Base-by-base conservation (phyloP, 2,888 invertebrate genomes). In the Erebia ligea region DNA sequence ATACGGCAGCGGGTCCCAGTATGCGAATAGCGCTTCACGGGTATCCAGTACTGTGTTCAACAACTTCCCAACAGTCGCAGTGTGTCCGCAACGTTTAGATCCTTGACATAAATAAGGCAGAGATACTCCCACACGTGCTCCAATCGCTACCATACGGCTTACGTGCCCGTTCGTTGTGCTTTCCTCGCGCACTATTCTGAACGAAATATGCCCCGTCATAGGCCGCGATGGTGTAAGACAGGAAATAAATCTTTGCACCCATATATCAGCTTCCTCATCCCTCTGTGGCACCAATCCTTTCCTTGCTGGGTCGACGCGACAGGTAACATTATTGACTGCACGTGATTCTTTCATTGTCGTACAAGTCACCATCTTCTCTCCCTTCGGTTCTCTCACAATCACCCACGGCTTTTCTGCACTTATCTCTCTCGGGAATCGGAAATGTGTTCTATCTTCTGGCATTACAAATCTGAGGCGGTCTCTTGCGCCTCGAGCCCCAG, bases 1-100 rank as follows among this genome's bases (percentile, higher is more conserved):
- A 83, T 97, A 97, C 0, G 97, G 97, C 79, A 97, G 84, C 6
- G 97, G 97, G 83, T 97, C 97, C 97, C 97, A 97, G 81, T 96
- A 96, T 6, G 96, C 95, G 81, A 97, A 97, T 1, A 97, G 89
- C 0, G 97, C 97, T 82, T 97, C 97, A 56, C 96, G 94, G 77
- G 96, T 97, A 80, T 97, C 97, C 77, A 97, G 84, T 52, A 96
- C 95, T 0, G 95, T 95, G 54, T 95, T 95, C 78, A 96, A 88
- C 63, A 96, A 83, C 80, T 95, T 94, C 21, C 94, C 94, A 6
- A 96, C 94, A 3, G 95, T 91, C 1, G 94, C 94, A 64, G 95
- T 94, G 75, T 95, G 94, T 78, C 95, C 94, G 86, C 94, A 95
- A 78, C 95, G 94, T 62, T 95, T 88, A 52, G 95, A 94, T 11